Conservation (phyloP, 2,797 vertebrate species). For the Sebastes melanostomus region DNA sequence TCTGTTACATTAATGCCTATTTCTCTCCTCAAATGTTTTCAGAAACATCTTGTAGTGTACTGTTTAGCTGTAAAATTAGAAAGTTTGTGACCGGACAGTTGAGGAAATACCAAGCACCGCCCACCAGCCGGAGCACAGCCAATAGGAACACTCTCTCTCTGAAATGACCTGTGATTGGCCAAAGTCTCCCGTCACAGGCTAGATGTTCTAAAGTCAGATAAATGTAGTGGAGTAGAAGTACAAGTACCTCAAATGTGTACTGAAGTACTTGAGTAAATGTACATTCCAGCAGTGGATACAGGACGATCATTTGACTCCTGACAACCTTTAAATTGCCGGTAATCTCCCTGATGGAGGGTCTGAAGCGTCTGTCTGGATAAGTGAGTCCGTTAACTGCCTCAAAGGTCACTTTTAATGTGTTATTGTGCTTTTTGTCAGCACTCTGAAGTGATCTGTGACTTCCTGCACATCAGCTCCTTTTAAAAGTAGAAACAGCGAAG, state of each 20-base stretch:
- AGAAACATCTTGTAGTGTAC: too few species aligned
- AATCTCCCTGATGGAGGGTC: not conserved
- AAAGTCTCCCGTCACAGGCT: too few species aligned
- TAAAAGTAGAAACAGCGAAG: not conserved
- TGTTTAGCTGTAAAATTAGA: too few species aligned
- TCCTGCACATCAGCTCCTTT: not conserved
- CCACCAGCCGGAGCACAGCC: too few species aligned
- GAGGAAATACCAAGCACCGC: too few species aligned
- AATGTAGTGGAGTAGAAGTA: not conserved
- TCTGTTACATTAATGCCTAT: too few species aligned
- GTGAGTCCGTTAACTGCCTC: not conserved
- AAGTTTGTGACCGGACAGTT: too few species aligned
- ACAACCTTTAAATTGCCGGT: not conserved
- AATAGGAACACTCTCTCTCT: too few species aligned
- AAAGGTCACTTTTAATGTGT: conserved; percentile 19
- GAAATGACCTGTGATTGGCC: too few species aligned
- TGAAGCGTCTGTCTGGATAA: not conserved
- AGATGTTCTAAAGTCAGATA: not conserved
- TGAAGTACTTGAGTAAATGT: too few species aligned
- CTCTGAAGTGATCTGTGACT: not conserved
- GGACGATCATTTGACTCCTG: not conserved
- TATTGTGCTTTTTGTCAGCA: not conserved
- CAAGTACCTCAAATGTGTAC: not conserved
- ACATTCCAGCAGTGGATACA: not conserved
- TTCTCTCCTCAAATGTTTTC: too few species aligned